Evolutionary conservation across 1,140 invertebrate genomes (phyloP).

Genomic region (Drosophila oshimai): DNA sequence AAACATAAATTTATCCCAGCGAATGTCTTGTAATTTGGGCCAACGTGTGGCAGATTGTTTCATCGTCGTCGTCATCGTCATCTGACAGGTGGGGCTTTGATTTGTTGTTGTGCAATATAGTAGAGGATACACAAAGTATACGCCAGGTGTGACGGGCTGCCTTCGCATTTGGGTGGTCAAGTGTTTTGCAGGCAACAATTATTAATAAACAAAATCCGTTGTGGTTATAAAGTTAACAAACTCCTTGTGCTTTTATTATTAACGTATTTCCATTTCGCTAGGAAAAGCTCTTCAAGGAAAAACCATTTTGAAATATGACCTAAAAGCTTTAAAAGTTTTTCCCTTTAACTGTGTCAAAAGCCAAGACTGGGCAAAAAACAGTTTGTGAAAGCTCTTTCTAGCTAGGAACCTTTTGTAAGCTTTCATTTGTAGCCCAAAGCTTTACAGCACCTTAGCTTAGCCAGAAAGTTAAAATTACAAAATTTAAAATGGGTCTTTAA

Average conservation of each 20-base stretch:
- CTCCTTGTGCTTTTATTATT: not conserved
- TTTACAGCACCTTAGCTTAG: no score
- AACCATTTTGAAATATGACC: not conserved
- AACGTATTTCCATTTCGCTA: not conserved
- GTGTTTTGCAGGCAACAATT: not conserved
- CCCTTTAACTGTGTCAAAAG: not conserved
- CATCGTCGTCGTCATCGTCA: no score
- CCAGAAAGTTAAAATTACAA: no score
- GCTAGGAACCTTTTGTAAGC: not conserved
- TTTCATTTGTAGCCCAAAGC: no score
- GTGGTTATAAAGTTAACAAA: not conserved
- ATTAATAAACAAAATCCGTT: constrained; percentile 3
- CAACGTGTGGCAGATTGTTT: constrained; percentile 13
- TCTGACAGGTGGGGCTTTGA: constrained; percentile 5
- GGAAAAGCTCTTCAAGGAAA: not conserved
- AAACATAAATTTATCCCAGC: constrained; percentile 35
- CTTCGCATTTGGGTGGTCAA: not conserved
- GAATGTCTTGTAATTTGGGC: constrained; percentile 18
- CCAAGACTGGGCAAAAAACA: not conserved
- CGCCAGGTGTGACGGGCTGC: constrained; percentile 12
- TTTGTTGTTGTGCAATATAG: constrained; percentile 14
- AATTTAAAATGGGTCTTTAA: no score
- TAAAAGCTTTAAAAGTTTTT: not conserved
- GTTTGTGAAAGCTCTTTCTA: not conserved
- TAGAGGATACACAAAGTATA: constrained; percentile 22